These are phyloP conservation scores for Rana temporaria DNA, from an alignment of 2,113 vertebrate genomes.

Conservation along the genomic window DNA sequence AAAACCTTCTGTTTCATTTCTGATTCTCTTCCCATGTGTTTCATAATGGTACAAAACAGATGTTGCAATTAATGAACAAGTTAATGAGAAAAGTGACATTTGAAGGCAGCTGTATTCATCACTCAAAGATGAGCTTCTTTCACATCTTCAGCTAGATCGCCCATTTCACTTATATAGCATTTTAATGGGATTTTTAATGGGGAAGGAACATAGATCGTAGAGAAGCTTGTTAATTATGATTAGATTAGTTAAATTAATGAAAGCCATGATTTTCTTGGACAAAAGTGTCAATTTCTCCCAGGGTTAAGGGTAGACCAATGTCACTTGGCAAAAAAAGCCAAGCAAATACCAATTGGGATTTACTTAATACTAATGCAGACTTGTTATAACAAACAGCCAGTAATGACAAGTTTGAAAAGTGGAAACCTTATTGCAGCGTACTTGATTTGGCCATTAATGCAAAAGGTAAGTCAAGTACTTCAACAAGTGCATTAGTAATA, in stretches of 20 bases:
- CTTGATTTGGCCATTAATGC: too few species aligned
- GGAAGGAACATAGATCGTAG: constrained; percentile 18
- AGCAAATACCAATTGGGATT: background rate
- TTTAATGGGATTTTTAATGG: constrained; percentile 54
- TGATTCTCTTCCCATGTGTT: constrained; percentile 53
- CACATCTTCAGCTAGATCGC: constrained; percentile 45
- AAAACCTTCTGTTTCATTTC: constrained; percentile 56
- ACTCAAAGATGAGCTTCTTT: constrained; percentile 45
- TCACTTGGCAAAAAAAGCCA: background rate
- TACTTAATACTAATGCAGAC: background rate
- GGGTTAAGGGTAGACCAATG: background rate
- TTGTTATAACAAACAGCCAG: background rate
- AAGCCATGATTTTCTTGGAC: constrained; percentile 29
- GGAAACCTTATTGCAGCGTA: too few species aligned
- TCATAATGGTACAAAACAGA: constrained; percentile 55
- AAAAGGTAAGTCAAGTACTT: too few species aligned
- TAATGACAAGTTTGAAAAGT: too few species aligned
- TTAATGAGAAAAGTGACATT: constrained; percentile 58
- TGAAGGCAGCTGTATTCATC: constrained; percentile 52
- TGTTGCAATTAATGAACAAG: constrained; percentile 58
- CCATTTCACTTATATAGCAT: constrained; percentile 40
- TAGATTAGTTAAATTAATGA: constrained; percentile 29
- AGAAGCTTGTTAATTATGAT: constrained; percentile 49
- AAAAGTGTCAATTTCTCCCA: background rate
- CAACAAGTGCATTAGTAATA: too few species aligned